Evolutionary conservation across 2,888 invertebrate species (phyloP).

Genomic region (Drosophila neotestacea): DNA sequence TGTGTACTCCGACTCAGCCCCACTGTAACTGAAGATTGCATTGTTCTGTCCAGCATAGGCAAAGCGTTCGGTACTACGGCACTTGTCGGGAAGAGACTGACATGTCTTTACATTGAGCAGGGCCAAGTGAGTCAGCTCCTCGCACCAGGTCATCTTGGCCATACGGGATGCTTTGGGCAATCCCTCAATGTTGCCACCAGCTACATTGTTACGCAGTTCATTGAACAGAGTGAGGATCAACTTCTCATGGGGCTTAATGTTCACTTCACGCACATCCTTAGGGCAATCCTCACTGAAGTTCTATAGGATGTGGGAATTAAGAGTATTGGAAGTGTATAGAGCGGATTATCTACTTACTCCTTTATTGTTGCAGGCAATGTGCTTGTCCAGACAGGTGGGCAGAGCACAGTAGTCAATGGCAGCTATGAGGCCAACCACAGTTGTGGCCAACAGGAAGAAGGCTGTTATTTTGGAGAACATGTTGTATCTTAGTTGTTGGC

Average conservation of each 20-base stretch:
- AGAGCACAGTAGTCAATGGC: conserved; percentile 58
- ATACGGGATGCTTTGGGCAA: conserved; percentile 60
- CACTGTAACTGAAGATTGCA: conserved; percentile 68
- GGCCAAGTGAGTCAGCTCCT: conserved; percentile 61
- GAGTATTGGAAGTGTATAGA: not conserved
- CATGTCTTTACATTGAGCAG: conserved; percentile 63
- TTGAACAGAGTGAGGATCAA: conserved; percentile 56
- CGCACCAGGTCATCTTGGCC: conserved; percentile 69
- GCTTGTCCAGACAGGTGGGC: conserved; percentile 65
- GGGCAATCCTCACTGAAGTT: conserved; percentile 57
- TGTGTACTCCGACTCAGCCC: conserved; percentile 56
- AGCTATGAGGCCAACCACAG: conserved; percentile 19
- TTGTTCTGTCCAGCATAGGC: conserved; percentile 65
- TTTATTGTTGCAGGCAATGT: conserved; percentile 66
- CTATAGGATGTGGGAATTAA: conserved; percentile 3
- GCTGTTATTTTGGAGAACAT: conserved; percentile 14
- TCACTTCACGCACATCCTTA: conserved; percentile 41
- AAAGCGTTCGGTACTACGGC: conserved; percentile 66
- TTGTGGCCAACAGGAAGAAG: conserved; percentile 12
- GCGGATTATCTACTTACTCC: conserved; percentile 37
- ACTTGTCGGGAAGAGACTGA: conserved; percentile 57
- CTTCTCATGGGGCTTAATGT: conserved; percentile 46
- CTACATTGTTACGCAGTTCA: conserved; percentile 56
- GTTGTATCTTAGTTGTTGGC: conserved; percentile 5
- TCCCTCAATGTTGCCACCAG: conserved; percentile 50